Conservation (phyloP, 92 coral and sea anemone genomes). For the Nematostella vectensis region DNA sequence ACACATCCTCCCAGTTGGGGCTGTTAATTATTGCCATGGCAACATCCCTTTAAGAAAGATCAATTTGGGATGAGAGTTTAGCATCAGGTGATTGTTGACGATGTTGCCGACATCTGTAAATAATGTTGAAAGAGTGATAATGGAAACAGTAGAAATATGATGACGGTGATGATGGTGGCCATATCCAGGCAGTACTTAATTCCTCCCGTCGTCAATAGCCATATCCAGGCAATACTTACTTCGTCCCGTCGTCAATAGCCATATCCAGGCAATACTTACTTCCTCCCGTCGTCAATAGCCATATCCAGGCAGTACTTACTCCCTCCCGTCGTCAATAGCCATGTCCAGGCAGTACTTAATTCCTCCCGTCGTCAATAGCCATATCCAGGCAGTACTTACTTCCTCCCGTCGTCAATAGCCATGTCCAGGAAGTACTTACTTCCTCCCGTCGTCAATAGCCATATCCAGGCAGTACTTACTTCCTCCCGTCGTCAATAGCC, state of each 20-base stretch:
- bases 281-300: slow-evolving; percentile 80
- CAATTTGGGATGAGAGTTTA: not conserved
- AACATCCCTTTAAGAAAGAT: slow-evolving; percentile 42
- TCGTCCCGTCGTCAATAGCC: too few relatives aligned
- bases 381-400: slow-evolving; percentile 92
- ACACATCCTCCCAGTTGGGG: slow-evolving; percentile 76
- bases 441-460: slow-evolving; percentile 80
- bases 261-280: too few relatives aligned
- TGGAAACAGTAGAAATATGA: too few relatives aligned
- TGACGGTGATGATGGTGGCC: too few relatives aligned
- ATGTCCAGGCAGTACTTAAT: too few relatives aligned
- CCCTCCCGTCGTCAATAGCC: too few relatives aligned
- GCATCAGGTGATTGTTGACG: too few relatives aligned
- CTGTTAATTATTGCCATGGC: slow-evolving; percentile 62
- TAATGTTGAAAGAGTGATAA: too few relatives aligned
- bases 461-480: slow-evolving; percentile 92
- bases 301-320: slow-evolving; percentile 89
- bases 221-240: slow-evolving; percentile 89
- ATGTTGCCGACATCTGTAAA: too few relatives aligned
- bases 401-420: slow-evolving; percentile 85
- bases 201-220: slow-evolving; percentile 80
- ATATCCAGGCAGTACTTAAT: too few relatives aligned
- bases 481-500: slow-evolving; percentile 84
- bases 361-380: slow-evolving; percentile 80
- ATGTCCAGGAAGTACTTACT: too few relatives aligned